These are phyloP conservation scores for Alfaro cultratus DNA, from an alignment of 2,797 vertebrate species.

Conservation along the genomic window DNA sequence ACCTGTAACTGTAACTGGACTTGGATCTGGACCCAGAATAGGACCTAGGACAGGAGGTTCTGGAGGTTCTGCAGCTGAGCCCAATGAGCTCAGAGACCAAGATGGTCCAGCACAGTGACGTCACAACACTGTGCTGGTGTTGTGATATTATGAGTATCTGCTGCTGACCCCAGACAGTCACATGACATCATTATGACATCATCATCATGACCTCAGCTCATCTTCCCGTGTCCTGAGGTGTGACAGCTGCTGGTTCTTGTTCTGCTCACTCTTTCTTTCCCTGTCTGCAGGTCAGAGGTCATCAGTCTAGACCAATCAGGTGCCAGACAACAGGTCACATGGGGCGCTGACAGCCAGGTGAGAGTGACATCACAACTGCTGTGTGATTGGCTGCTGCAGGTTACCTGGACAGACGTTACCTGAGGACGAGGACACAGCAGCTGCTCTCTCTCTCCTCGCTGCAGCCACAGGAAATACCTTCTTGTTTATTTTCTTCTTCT, in stretches of 20 bases:
- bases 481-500: slow-evolving; percentile 55
- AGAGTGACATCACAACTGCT: neutral
- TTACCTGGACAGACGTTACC: neutral
- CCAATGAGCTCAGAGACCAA: neutral
- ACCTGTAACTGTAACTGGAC: neutral
- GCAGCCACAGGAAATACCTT: slow-evolving; percentile 59
- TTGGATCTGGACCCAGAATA: neutral
- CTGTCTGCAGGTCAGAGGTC: neutral
- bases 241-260: neutral
- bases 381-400: neutral
- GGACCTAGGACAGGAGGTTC: neutral
- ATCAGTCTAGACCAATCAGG: neutral
- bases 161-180: neutral
- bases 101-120: too few species aligned
- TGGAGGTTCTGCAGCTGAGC: neutral
- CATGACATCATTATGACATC: neutral
- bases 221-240: neutral
- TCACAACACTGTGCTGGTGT: too few species aligned
- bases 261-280: neutral
- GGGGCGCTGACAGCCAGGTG: neutral
- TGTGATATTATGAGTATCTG: neutral
- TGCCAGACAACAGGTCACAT: neutral
- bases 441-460: neutral
- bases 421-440: neutral
- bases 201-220: neutral